A percentile compares a stretch with the other conserved stretches of the same genome.
Conservation (phyloP, 2,797 vertebrate genomes). For the Dendrocincla fuliginosa region DNA sequence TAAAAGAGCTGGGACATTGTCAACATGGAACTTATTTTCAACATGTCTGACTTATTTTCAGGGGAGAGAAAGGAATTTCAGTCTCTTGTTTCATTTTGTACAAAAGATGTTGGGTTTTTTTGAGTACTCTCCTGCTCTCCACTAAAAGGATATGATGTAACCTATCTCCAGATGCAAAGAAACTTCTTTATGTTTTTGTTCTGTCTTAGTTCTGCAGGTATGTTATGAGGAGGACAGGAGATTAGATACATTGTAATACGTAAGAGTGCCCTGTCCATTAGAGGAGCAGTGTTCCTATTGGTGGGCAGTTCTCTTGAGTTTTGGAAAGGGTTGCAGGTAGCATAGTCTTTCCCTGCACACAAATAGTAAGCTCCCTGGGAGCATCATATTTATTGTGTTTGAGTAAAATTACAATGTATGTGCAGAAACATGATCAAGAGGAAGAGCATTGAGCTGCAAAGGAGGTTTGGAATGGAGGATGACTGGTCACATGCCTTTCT, state of each 20-base stretch:
- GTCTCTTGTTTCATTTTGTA: neutral
- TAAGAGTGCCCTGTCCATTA: neutral
- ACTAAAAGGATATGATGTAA: neutral
- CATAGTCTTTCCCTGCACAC: neutral
- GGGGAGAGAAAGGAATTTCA: neutral
- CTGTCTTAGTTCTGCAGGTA: neutral
- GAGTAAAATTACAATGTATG: neutral
- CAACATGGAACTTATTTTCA: too few species aligned
- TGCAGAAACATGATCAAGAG: neutral
- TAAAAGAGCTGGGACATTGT: neutral
- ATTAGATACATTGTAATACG: neutral
- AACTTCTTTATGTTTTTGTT: neutral
- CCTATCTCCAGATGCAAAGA: neutral
- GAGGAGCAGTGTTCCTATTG: neutral
- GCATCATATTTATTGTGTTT: neutral
- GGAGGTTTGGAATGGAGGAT: neutral
- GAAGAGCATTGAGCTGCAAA: neutral
- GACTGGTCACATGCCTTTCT: neutral
- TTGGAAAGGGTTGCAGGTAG: neutral
- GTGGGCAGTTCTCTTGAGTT: neutral
- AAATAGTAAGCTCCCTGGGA: neutral
- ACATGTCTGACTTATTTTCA: neutral
- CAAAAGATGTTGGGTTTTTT: neutral
- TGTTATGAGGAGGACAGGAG: neutral
- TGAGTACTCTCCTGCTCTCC: neutral